Evolutionary conservation across 2,888 invertebrate species (phyloP), one percentile per base, ranked within the genome.

Genomic region (Caenorhabditis virilis): DNA sequence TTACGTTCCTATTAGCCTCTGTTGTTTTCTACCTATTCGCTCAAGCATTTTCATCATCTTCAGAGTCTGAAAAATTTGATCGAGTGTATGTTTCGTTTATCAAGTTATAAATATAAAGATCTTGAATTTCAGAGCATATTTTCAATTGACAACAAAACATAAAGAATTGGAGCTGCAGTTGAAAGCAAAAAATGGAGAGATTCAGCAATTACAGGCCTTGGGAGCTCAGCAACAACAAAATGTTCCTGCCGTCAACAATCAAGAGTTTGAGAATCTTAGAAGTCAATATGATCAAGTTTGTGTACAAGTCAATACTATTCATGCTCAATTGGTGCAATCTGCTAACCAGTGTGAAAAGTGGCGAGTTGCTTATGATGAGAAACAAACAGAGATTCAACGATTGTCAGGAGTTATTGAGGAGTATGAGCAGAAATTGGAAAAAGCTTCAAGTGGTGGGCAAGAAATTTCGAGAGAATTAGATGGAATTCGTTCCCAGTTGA

Each of bases 91-190:
- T 30, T 30, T 30, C 13, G 13, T 30, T 30, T 30, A 13, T 30
- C 13, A 46, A 2, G n/a, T 48, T 46, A 11, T 30, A 36, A 30
- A 30, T 47, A 25, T 27, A 25, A 20, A 7, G 9, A 18, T 22
- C 18, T 48, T 35, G 23, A 26, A 23, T 52, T 41, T 35, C 51
- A 72, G 72, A 35, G 61, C 63, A 9, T 69, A 66, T 23, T 65
- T 65, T 52, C 52, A 74, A 11, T 45, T 74, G 51, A 50, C 63
- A 0, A 74, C 70, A 2, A 61, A 68, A 42, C 51, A 61, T 50
- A 67, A 61, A 20, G 41, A 57, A 27, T 51, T 70, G 9, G 52
- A 61, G 38, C 25, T 61, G 22, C 50, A 68, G 43, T 35, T 70
- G 36, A 59, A 63, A 47, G 22, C 43, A 23, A 65, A 60, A 27